Conservation (phyloP, 1,140 invertebrate species). For the Drosophila trapezifrons region DNA sequence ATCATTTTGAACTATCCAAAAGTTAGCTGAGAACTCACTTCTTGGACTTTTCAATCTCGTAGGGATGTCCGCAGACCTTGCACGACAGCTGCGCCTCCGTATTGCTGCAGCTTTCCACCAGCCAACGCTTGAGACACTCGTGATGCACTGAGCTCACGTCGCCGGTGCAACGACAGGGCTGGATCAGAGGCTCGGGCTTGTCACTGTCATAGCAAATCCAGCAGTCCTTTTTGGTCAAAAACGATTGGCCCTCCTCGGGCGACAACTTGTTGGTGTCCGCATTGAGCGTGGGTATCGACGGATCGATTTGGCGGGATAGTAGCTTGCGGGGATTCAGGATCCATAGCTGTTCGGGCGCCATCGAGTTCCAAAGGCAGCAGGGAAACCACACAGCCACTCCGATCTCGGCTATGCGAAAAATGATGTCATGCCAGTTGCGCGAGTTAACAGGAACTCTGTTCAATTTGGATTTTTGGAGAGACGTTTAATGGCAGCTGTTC, state of each 20-base stretch:
- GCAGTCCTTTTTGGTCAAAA: constrained; percentile 88
- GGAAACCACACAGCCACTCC: constrained; percentile 98
- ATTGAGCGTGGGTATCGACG: constrained; percentile 79
- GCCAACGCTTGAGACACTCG: constrained; percentile 95
- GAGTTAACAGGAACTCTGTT: constrained; percentile 93
- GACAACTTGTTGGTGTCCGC: constrained; percentile 75
- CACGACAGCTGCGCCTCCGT: constrained; percentile 88
- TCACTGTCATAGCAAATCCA: constrained; percentile 97
- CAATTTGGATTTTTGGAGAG: constrained; percentile 37
- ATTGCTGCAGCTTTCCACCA: constrained; percentile 88
- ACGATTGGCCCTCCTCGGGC: constrained; percentile 84
- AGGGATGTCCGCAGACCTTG: constrained; percentile 92
- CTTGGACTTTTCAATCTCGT: constrained; percentile 89
- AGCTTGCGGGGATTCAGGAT: constrained; percentile 95
- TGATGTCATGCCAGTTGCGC: constrained; percentile 95
- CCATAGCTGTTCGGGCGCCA: constrained; percentile 97
- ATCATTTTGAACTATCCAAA: too few species aligned
- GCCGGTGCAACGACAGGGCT: constrained; percentile 95
- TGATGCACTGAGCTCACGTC: constrained; percentile 96
- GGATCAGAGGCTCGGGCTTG: constrained; percentile 92
- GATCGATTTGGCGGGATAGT: constrained; percentile 87
- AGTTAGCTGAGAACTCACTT: constrained; percentile 76
- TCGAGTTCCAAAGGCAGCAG: constrained; percentile 97
- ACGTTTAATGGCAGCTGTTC: constrained; percentile 4
- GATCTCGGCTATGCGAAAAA: constrained; percentile 95